Evolutionary conservation across 2,888 invertebrate species (phyloP), one percentile per base, ranked within the genome.

Genomic region (Darwinula stevensoni): DNA sequence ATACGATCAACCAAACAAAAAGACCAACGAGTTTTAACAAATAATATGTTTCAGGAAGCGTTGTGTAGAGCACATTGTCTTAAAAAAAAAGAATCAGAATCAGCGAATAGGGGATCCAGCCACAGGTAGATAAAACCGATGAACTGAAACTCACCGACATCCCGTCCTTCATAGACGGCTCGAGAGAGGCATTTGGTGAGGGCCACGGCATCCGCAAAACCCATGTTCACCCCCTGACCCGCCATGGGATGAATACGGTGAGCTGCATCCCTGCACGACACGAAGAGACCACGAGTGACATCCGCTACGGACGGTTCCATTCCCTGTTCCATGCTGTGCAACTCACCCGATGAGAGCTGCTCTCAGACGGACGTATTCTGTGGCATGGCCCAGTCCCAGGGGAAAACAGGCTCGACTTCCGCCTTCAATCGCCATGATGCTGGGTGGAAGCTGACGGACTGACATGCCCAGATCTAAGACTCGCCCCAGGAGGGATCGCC

Each of bases 171-270:
- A 44, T 65, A 64, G 1, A 65, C 56, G 1, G 72, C 47, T 30
- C 65, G 54, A 0, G 66, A 62, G n/a, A 97, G 57, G 39, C 63
- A 62, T 17, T 59, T n/a, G n/a, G n/a, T n/a, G n/a, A n/a, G n/a
- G n/a, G n/a, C n/a, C n/a, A n/a, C 54, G 0, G 86, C 69, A 54
- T 99, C 97, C 4, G 82, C 80, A 49, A 94, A 86, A 2, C 97
- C 97, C 29, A 97, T 58, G 57, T 99, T 99, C 1, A 91, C 82
- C 4, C 97, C 97, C 54, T 91, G 91, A 0, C 94, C 94, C 22
- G 94, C 94, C 39, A 97, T 50, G 0, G 94, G 94, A 53, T 97
- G 94, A 14, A 94, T 64, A n/a, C 41, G 33, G 43, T 63, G 62
- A 6, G 59, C 60, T 16, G 62, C 57, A 47, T 61, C 61, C 6